Base-by-base conservation (phyloP, 2,113 vertebrate genomes). In the Polypterus bichir region DNA sequence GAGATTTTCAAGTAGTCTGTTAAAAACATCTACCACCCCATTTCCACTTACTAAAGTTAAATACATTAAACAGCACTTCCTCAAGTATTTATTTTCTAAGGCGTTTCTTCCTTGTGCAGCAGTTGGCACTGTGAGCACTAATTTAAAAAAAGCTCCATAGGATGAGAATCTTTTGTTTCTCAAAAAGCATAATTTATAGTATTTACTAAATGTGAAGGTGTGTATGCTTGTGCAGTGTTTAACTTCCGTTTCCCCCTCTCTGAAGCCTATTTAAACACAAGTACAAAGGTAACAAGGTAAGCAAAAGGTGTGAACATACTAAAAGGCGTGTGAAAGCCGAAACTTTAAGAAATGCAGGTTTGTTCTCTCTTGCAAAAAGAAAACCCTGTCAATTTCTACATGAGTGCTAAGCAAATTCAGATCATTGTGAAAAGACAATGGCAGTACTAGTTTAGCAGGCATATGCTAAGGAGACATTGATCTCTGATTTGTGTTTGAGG, bases 81-180 rank as follows among this genome's bases (percentile, higher is more conserved):
- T 76, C 74, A 71, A 68, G 71, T 75, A 80, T 81, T 84, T 85
- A 73, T 87, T 88, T 87, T 82, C 76, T 78, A 77, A 81, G 75
- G 73, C 70, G 57, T 79, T 76, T 77, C 78, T 83, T 60, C 64
- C 75, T 81, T 70, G 57, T 67, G 65, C 75, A 82, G 80, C 75
- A 78, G 79, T 67, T 72, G 67, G 62, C 66, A 70, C 48, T 62
- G 65, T 60, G 56, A 70, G 64, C 74, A 86, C 82, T 81, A 78
- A 82, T 80, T 80, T 82, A 73, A 79, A 84, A 74, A 77, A 81
- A 74, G 65, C 68, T 73, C 66, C 75, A 72, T 55, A 74, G 65
- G 64, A 66, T 58, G 65, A 79, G 49, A 70, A 63, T 11, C 62
- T 77, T 74, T 72, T 46, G 68, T 64, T 70, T 66, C 71, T 64